Conservation (phyloP, 2,888 invertebrate genomes). For the Agriopis leucophaearia region DNA sequence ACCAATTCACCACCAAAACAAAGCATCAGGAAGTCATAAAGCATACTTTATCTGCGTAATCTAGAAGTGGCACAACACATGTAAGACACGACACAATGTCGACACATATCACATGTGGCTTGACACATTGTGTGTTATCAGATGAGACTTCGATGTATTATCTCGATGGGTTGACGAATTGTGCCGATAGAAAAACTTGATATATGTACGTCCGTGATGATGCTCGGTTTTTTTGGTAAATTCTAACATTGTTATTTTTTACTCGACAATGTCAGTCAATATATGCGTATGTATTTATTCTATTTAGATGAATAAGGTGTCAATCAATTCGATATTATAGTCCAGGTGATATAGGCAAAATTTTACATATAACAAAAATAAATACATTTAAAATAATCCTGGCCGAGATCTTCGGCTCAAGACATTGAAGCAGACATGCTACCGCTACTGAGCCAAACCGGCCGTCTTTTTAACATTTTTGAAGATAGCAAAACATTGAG, state of each 20-base stretch:
- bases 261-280: no score
- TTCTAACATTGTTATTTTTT: not conserved
- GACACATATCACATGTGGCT: not conserved
- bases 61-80: constrained; percentile 25
- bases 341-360: no score
- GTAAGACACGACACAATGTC: constrained; percentile 20
- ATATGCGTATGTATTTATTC: no score
- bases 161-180: constrained; percentile 42
- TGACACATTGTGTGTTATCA: not conserved
- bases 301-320: no score
- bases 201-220: constrained; percentile 25
- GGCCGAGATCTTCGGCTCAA: no score
- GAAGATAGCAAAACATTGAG: no score
- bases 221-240: not conserved
- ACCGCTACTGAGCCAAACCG: no score
- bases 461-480: no score
- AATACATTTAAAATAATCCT: no score
- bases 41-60: constrained; percentile 23
- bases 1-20: constrained; percentile 8
- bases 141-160: constrained; percentile 3
- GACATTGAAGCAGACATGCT: no score
- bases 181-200: constrained; percentile 38
- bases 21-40: constrained; percentile 19
- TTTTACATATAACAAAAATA: no score
- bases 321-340: not conserved